A percentile compares a stretch with the other conserved stretches of the same genome.
Evolutionary conservation across 2,797 vertebrate species (phyloP).

Genomic region (Euphonia xanthogaster): DNA sequence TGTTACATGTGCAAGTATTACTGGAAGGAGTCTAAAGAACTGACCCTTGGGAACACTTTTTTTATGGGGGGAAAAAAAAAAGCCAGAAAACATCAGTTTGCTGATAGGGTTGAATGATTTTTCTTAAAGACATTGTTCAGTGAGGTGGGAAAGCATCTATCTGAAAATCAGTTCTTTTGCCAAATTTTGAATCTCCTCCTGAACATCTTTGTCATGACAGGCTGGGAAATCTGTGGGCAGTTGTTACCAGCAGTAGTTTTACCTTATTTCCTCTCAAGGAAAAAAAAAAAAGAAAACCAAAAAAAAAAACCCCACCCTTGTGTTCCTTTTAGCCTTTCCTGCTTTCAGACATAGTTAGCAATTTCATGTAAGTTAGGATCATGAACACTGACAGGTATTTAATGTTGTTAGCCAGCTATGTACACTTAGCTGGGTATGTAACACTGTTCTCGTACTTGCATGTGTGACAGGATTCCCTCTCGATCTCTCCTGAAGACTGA

Average conservation of each 20-base stretch:
- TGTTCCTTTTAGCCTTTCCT: background rate
- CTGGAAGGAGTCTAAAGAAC: background rate
- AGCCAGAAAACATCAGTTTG: background rate
- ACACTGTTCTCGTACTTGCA: background rate
- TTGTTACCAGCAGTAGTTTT: background rate
- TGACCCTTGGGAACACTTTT: background rate
- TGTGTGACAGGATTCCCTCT: background rate
- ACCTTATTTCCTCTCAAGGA: background rate
- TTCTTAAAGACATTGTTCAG: background rate
- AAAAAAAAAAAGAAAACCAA: background rate
- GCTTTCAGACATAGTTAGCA: background rate
- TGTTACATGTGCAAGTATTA: background rate
- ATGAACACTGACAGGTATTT: background rate
- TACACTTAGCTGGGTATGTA: background rate
- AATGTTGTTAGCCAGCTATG: background rate
- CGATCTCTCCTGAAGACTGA: background rate
- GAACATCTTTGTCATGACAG: background rate
- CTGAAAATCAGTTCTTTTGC: background rate
- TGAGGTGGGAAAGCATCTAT: slow-evolving; percentile 11
- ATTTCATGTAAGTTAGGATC: background rate
- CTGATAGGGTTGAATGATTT: background rate
- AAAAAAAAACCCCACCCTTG: background rate
- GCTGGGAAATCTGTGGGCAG: background rate
- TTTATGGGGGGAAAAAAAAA: background rate
- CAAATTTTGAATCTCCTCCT: background rate